These are phyloP conservation scores for Adelphocoris suturalis DNA, from an alignment of 2,888 invertebrate species.

Conservation along the genomic window DNA sequence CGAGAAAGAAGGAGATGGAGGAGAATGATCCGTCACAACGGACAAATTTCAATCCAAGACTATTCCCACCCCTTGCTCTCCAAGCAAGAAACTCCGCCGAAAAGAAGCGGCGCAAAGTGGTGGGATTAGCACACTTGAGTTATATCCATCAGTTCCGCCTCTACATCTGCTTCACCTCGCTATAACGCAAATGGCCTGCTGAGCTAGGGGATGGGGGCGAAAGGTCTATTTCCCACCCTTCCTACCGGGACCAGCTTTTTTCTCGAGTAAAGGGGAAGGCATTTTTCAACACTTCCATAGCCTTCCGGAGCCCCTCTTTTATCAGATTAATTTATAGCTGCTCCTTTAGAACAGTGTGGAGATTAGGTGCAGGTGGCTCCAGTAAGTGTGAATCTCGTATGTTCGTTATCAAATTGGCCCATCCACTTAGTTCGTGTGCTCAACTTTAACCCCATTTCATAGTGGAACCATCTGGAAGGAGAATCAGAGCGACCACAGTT, in stretches of 20 bases:
- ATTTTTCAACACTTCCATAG: conserved; percentile 52
- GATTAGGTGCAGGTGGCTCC: neutral
- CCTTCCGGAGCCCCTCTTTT: neutral
- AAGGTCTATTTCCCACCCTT: conserved; percentile 18
- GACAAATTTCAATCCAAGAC: conserved; percentile 67
- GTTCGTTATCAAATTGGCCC: neutral
- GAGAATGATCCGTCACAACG: conserved; percentile 60
- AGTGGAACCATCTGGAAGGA: too few species aligned
- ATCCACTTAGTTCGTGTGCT: too few species aligned
- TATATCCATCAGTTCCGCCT: conserved; percentile 55
- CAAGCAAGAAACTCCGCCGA: conserved; percentile 5
- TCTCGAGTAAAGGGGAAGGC: conserved; percentile 15
- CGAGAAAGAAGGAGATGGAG: neutral
- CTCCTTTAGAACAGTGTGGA: neutral
- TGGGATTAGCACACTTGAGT: conserved; percentile 62
- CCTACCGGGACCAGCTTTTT: neutral
- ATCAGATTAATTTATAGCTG: conserved; percentile 9
- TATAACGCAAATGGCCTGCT: conserved; percentile 47
- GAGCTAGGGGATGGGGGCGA: conserved; percentile 16
- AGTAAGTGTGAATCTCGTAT: neutral
- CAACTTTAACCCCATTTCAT: too few species aligned
- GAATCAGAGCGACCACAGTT: too few species aligned
- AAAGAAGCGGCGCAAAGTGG: conserved; percentile 48
- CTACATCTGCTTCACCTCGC: conserved; percentile 59
- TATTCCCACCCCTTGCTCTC: conserved; percentile 1